Base-by-base conservation (phyloP, 2,113 vertebrate species). In the Oxyura jamaicensis region DNA sequence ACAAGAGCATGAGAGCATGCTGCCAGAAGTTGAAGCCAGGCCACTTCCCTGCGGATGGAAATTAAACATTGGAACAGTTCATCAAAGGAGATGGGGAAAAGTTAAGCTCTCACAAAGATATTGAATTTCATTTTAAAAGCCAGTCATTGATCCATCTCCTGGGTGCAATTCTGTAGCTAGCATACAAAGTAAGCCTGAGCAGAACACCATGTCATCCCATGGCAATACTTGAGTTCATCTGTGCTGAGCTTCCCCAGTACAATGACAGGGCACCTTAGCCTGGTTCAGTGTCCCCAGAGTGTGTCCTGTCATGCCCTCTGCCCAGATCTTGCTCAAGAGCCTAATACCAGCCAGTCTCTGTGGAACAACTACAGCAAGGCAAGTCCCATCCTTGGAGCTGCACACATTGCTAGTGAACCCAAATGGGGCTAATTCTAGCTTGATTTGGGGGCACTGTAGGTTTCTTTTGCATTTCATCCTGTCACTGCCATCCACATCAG, bases 81-180 rank as follows among this genome's bases (percentile, higher is more conserved):
- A 60, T 75, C 44, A 86, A 20, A 89, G 82, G 73, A 89, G 15
- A 6, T 56, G 7, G 12, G 16, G 8, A 48, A 87, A 90, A 1
- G 3, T 53, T 66, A 55, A 81, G 62, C 35, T 91, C 69, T 83
- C 5, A 3, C 53, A 60, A 62, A 81, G 56, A 60, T 88, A 96
- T 4, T 88, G 76, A 75, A 88, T 94, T 94, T 78, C 4, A 56
- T 91, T 89, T 96, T 89, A 72, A 86, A 95, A 95, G 36, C 35
- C 73, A 84, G 39, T 6, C 60, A 29, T 75, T 86, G 80, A 92
- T 93, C 52, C 33, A 14, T 13, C 60, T 91, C 66, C 48, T 25
- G 76, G 39, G 77, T 82, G 39, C 56, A 89, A 72, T 75, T 46
- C 42, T 72, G 17, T 23, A 86, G 68, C 15, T 46, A 78, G 52